Base-by-base conservation (phyloP, 2,113 vertebrate genomes). In the Myxocyprinus asiaticus region DNA sequence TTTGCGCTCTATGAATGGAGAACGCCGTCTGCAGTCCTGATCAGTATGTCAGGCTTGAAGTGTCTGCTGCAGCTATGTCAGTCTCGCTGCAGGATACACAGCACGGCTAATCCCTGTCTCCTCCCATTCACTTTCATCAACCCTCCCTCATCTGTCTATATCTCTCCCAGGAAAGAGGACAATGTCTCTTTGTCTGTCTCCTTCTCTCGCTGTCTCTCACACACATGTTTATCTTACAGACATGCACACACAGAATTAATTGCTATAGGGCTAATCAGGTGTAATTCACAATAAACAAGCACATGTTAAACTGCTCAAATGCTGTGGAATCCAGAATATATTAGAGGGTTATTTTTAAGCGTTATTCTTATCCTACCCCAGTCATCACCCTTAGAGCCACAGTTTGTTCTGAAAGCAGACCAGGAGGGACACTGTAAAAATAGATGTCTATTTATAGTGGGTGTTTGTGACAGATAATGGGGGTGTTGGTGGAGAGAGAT, bases 1-100 rank as follows among this genome's bases (percentile, higher is more conserved):
- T 56, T 70, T 70, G 33, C 50, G 51, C 43, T 70, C 50, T 44
- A 44, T n/a, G 42, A 48, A 47, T 33, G 47, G 61, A 51, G 47
- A 56, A n/a, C 56, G 33, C 9, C 42, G 2, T 55, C 78, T 85
- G 84, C 84, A 82, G 71, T 66, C 77, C 69, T 81, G 74, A 85
- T 83, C 59, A 82, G 22, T 85, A 67, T 62, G 67, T 67, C 11
- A 42, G 78, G 15, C 45, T 74, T 68, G 72, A 72, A 71, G 81
- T 71, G 68, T 55, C 81, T 76, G 77, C 83, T 63, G 77, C 83
- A 81, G 62, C 5, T 63, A 22, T 62, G 44, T 69, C 55, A 68
- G 42, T 17, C 22, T 17, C 65, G 68, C 76, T 70, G 68, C 58
- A 66, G 22, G 14, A 56, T 56, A 59, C 44, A 58, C 8, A 63